Base-by-base conservation (phyloP, 2,888 invertebrate species). In the Patella ulyssiponensis region DNA sequence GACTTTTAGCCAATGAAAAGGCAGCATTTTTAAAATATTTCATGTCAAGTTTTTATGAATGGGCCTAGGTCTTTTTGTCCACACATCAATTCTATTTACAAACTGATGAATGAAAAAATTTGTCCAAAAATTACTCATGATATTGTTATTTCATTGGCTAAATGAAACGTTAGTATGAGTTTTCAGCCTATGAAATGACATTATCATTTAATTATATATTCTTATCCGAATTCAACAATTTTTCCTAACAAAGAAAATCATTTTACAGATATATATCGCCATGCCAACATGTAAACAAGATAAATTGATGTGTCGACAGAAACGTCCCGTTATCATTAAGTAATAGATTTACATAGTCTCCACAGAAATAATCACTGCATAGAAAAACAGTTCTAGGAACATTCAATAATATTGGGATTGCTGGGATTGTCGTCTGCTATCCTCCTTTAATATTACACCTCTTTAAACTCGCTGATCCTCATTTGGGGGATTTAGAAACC, bases 241-340 rank as follows among this genome's bases (percentile, higher is more conserved):
- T 17, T 20, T 73, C 52, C 11, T 27, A 20, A 52, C 73, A 73
- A 15, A 52, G 73, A 73, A 73, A 72, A 44, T 54, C 72, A 53
- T 53, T 53, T 17, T 17, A 72, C 23, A 73, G 52, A 73, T 54
- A 73, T 73, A 73, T 54, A 56, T 27, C 56, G 73, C 11, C 53
- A 73, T 54, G 73, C 23, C 56, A 56, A 56, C 56, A 73, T 27
- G 54, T 54, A 73, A 73, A 53, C 53, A 54, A 73, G 52, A 51
- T 54, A 73, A 73, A 53, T 73, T 33, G 27, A 73, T 23, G 56
- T 52, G 20, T 73, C 23, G 51, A 51, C 72, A 51, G 33, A 53
- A 73, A 20, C 23, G 73, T 54, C 56, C 53, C 56, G 54, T 54
- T 73, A 54, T 54, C 53, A 73, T 52, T 53, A 73, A 73, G 54